Conservation (phyloP, 2,797 vertebrate genomes). For the Neosilurus hyrtlii region DNA sequence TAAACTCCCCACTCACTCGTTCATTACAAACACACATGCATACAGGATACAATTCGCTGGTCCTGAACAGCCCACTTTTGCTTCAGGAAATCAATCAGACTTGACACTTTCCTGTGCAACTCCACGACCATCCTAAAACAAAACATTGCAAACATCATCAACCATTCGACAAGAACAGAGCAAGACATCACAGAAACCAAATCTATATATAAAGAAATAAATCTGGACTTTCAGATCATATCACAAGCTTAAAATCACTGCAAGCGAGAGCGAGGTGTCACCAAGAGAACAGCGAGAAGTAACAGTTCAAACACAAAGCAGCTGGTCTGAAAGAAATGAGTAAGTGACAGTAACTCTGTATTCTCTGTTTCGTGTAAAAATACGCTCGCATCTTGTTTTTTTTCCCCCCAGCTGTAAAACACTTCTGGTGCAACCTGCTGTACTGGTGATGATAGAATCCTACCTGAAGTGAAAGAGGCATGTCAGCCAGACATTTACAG, state of each 20-base stretch:
- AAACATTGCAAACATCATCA: neutral
- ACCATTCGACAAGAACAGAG: neutral
- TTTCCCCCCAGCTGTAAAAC: no score
- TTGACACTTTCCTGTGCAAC: conserved; percentile 95
- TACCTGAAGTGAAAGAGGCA: no score
- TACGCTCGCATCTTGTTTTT: no score
- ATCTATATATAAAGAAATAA: neutral
- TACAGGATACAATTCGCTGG: conserved; percentile 92
- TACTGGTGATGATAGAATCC: no score
- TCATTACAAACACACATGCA: neutral
- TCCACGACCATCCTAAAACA: conserved; percentile 92
- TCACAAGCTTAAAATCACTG: neutral
- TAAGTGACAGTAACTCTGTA: no score
- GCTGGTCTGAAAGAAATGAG: no score
- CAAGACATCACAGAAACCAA: neutral
- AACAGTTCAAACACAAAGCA: no score
- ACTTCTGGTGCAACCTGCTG: no score
- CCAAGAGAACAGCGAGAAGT: no score
- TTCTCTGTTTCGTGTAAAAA: no score
- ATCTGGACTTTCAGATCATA: neutral
- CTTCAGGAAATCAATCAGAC: conserved; percentile 95
- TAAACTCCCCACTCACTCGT: neutral
- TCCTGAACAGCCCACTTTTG: conserved; percentile 97
- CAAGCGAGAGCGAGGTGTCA: no score
- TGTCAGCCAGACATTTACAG: no score